Percentiles rank a stretch among this genome's conserved stretches.
These are phyloP conservation scores for Prochilodus magdalenae DNA, from an alignment of 2,113 vertebrate species.

Conservation along the genomic window DNA sequence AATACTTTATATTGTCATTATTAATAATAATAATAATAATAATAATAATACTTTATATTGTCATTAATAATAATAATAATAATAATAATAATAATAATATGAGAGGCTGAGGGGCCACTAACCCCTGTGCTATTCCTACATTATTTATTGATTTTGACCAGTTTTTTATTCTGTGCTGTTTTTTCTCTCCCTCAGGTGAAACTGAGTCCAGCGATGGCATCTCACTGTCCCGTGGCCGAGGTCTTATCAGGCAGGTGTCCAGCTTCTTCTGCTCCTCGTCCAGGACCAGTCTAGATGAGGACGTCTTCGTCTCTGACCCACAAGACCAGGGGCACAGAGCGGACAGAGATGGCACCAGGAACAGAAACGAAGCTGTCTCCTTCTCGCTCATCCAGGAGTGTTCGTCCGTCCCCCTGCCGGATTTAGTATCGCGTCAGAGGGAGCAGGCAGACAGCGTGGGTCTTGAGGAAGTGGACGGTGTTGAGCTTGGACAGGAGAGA, in stretches of 20 bases:
- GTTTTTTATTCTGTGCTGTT: too few species aligned
- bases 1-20: too few species aligned
- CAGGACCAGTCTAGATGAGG: conserved; percentile 76
- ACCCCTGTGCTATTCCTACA: too few species aligned
- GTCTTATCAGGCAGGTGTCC: conserved; percentile 71
- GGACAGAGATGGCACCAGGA: conserved; percentile 18
- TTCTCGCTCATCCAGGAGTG: conserved; percentile 64
- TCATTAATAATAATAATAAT: too few species aligned
- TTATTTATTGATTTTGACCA: too few species aligned
- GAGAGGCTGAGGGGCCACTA: too few species aligned
- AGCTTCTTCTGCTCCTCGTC: conserved; percentile 74
- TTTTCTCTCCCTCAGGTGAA: background rate
- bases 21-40: too few species aligned
- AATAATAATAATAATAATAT: too few species aligned
- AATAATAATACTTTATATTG: too few species aligned
- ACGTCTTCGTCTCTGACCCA: conserved; percentile 71
- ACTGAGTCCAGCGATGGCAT: background rate
- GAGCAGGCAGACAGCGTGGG: conserved; percentile 52
- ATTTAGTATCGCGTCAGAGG: conserved; percentile 75
- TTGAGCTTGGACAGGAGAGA: conserved; percentile 30
- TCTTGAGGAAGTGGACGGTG: conserved; percentile 45
- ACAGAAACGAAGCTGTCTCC: conserved; percentile 45
- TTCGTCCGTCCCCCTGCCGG: conserved; percentile 74
- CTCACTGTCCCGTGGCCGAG: conserved; percentile 9
- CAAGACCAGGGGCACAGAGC: conserved; percentile 53